Evolutionary conservation across 2,113 vertebrate species (phyloP).

Genomic region (Heliornis fulica): DNA sequence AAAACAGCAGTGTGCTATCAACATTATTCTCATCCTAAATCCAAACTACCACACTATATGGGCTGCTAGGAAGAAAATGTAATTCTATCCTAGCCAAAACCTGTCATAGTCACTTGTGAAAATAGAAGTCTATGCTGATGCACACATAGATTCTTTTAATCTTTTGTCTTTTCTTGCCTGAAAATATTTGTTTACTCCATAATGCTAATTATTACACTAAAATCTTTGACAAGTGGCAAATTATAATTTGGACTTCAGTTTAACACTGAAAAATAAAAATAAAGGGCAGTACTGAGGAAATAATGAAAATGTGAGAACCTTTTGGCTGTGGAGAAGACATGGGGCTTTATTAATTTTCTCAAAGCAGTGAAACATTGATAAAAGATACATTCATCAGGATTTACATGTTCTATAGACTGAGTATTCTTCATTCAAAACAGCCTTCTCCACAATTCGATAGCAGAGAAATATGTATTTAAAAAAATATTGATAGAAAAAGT

Average conservation of each 20-base stretch:
- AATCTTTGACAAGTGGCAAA: slow-evolving; percentile 27
- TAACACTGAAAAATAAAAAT: slow-evolving; percentile 65
- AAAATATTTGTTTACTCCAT: slow-evolving; percentile 4
- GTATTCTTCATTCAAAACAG: slow-evolving; percentile 41
- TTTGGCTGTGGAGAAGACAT: slow-evolving; percentile 42
- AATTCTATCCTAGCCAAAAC: no score
- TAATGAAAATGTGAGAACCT: slow-evolving; percentile 30
- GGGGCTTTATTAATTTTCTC: slow-evolving; percentile 58
- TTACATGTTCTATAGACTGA: slow-evolving; percentile 30
- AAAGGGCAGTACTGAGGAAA: slow-evolving; percentile 58
- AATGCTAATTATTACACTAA: slow-evolving; percentile 22
- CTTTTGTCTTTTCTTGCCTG: background rate
- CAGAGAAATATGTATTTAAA: background rate
- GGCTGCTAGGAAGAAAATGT: no score
- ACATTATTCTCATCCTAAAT: no score
- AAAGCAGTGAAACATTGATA: background rate
- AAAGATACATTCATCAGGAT: slow-evolving; percentile 44
- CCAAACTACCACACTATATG: no score
- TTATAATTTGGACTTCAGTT: background rate
- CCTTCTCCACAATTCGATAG: background rate
- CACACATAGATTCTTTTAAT: background rate
- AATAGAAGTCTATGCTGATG: background rate
- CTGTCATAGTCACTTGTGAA: background rate
- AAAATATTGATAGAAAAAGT: background rate
- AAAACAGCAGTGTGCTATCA: no score